phyloP scores from a whole-genome alignment of 2,797 vertebrate species.

The Coendou prehensilis region DNA sequence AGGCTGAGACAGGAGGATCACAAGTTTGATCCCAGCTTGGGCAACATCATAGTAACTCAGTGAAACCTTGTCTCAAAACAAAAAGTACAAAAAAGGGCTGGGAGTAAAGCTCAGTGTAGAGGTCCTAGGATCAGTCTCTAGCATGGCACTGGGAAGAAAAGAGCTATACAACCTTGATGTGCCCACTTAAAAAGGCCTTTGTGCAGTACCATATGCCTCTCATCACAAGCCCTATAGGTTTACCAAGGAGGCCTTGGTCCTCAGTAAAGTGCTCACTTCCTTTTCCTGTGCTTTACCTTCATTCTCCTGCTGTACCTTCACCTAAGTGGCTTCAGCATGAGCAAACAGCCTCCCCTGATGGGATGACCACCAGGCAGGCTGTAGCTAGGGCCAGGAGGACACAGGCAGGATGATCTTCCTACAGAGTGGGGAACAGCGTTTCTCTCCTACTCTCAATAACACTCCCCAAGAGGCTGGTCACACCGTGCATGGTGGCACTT shows the following conservation, averaged over 20 bases:
- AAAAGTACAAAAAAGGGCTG: neutral
- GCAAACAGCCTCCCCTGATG: neutral
- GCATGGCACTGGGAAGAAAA: neutral
- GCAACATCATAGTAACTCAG: neutral
- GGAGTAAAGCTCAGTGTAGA: neutral
- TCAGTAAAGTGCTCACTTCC: neutral
- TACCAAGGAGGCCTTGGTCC: neutral
- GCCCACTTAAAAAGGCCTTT: neutral
- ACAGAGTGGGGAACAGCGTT: neutral
- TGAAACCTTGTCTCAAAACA: neutral
- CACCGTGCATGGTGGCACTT: neutral
- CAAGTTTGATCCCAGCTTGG: neutral
- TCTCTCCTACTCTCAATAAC: neutral
- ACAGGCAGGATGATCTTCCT: neutral
- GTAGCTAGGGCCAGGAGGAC: neutral
- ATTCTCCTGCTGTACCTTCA: neutral
- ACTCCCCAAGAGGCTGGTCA: neutral
- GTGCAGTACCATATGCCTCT: neutral
- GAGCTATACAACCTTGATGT: neutral
- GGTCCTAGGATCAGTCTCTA: neutral
- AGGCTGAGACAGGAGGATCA: neutral
- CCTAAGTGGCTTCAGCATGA: neutral
- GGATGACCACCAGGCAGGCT: neutral
- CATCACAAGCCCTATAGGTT: neutral
- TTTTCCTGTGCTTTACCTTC: neutral